phyloP scores from a whole-genome alignment of 2,113 vertebrate genomes.

The Ochotona princeps region DNA sequence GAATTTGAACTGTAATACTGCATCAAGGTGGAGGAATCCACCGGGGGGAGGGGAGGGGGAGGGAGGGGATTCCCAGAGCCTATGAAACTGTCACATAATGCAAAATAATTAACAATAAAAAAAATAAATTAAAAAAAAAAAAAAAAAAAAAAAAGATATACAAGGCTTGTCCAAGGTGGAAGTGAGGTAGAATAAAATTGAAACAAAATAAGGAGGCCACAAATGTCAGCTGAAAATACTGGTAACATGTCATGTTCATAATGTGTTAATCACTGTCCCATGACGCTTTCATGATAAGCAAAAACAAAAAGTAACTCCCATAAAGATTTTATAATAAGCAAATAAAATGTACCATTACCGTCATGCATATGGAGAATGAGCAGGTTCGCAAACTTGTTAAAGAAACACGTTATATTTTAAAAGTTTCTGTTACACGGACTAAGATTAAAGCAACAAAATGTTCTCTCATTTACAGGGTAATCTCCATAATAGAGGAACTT shows the following conservation, averaged over 20 bases:
- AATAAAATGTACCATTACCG: neutral
- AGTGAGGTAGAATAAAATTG: too few species aligned
- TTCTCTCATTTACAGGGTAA: neutral
- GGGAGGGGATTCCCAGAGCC: too few species aligned
- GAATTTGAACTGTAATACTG: too few species aligned
- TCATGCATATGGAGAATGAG: fast-evolving
- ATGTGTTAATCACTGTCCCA: fast-evolving
- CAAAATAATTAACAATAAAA: too few species aligned
- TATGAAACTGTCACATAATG: too few species aligned
- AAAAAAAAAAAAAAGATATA: too few species aligned
- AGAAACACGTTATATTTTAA: neutral
- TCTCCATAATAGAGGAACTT: neutral
- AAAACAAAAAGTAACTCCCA: neutral
- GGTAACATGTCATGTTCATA: fast-evolving
- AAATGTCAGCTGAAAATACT: fast-evolving
- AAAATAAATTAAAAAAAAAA: too few species aligned
- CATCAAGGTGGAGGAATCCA: too few species aligned
- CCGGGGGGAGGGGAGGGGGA: too few species aligned
- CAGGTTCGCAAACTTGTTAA: neutral
- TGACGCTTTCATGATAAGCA: neutral
- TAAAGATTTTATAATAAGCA: neutral
- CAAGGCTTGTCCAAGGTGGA: neutral
- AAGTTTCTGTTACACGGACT: neutral
- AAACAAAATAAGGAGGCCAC: neutral
- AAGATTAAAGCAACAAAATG: neutral